These are phyloP conservation scores for Aphelenchoides besseyi DNA, from an alignment of 1,140 invertebrate species.

Conservation along the genomic window DNA sequence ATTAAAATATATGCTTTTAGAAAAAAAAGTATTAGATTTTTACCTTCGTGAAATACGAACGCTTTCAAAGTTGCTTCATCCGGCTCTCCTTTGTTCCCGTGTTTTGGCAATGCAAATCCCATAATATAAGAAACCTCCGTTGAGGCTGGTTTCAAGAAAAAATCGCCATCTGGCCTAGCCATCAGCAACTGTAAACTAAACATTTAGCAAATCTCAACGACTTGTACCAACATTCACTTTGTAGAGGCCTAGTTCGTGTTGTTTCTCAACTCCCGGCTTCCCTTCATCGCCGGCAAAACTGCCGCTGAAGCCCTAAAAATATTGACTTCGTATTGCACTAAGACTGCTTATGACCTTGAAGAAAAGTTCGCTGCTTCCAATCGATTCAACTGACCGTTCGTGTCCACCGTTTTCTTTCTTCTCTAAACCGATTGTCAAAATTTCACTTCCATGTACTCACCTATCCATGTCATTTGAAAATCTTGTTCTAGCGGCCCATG, in stretches of 20 bases:
- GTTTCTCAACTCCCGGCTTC: slow-evolving; percentile 44
- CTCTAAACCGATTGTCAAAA: neutral
- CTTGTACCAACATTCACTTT: slow-evolving; percentile 38
- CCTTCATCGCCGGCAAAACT: slow-evolving; percentile 50
- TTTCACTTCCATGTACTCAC: neutral
- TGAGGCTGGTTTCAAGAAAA: slow-evolving; percentile 35
- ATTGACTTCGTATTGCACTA: neutral
- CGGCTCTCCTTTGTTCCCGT: slow-evolving; percentile 40
- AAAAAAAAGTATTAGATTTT: slow-evolving; percentile 10
- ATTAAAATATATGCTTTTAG: no score
- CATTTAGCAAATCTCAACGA: neutral
- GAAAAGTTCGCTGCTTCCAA: neutral
- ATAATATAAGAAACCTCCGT: slow-evolving; percentile 28
- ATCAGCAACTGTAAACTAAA: slow-evolving; percentile 39
- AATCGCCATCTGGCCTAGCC: slow-evolving; percentile 45
- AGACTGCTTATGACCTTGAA: slow-evolving; percentile 13
- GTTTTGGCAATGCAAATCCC: slow-evolving; percentile 41
- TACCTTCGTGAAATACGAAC: slow-evolving; percentile 38
- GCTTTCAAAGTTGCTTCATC: slow-evolving; percentile 36
- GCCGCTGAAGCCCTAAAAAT: slow-evolving; percentile 38
- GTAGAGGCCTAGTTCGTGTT: slow-evolving; percentile 43
- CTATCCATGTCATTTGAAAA: slow-evolving; percentile 45
- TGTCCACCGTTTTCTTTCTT: neutral
- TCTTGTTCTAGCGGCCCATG: slow-evolving; percentile 39
- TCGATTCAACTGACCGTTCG: neutral